Base-by-base conservation (phyloP, 64 coral and sea anemone species). In the Stylophora pistillata region DNA sequence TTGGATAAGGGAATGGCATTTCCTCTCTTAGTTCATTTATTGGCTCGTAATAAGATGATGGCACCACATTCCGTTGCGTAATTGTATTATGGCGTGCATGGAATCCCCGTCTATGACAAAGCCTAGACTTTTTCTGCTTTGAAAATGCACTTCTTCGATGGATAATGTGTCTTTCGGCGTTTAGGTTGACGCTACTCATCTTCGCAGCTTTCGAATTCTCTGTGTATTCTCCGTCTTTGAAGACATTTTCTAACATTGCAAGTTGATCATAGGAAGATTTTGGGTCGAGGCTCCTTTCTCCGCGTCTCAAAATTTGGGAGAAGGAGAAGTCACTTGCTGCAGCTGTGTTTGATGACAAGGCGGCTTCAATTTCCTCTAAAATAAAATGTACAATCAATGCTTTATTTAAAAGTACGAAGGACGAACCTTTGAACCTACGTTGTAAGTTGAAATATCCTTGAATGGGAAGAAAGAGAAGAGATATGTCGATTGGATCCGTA, bases 341-440 rank as follows among this genome's bases (percentile, higher is more conserved):
- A 13, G 64, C 20, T 68, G 64, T 68, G 10, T 21, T 9, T 25
- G 59, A 58, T 0, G 79, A 82, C 65, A 82, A 65, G 4, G 79
- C 79, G 1, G 58, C 28, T 13, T 82, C 58, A 21, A 82, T 82
- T 5, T 82, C 79, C 79, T 82, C 79, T 82, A 64, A 76, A 76
- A 56, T 13, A 56, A 20, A 20, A 20, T 9, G 13, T 15, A 56
- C 4, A 26, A 78, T 12, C 30, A 80, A 61, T 60, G 21, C 10
- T 3, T 6, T 6, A 66, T 23, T 20, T 2, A 66, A 9, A 21
- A 23, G 0, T 66, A 3, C 21, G 9, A 23, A 23, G 7, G n/a
- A 66, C 20, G 18, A 64, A 64, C 61, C 18, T 21, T 21, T 20
- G 17, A 60, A 12, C 13, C 13, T 60, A 15, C 58, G 58, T 60